Base-by-base conservation (phyloP, 2,888 invertebrate species). In the Arenicola marina region DNA sequence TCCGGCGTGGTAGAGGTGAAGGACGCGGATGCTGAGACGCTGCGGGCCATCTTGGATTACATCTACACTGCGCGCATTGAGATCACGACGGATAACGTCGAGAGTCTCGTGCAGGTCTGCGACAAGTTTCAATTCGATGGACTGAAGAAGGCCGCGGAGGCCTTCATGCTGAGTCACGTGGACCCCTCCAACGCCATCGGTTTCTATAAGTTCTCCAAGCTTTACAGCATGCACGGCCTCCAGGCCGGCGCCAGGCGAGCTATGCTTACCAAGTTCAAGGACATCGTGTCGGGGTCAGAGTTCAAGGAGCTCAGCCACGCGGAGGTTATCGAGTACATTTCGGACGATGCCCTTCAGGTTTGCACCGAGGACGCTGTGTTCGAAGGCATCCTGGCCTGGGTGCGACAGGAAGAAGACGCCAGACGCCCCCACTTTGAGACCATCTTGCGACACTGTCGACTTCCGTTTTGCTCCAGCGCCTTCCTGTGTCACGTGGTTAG, bases 261-360 rank as follows among this genome's bases (percentile, higher is more conserved):
- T 7, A 66, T 68, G 68, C 54, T 66, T 55, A 38, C 32, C 2
- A 34, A 59, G 32, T 68, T 68, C 55, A 34, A 34, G n/a, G 64
- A 59, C 29, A 59, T 66, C n/a, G 64, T 65, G 0, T 32, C 4
- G 4, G 56, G 53, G 21, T 15, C n/a, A 4, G 67, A 67, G 33
- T 65, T 65, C 48, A 15, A 26, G 11, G 56, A 62, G 26, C 21
- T 68, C 24, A 46, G 61, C 2, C 24, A 34, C 21, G 56, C 48
- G 24, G 66, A 68, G 26, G 51, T 68, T 2, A 63, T 63, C 43
- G 66, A 66, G 48, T 66, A 63, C 46, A 56, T 68, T 15, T 56
- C 58, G 15, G 65, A 65, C 24, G 63, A 63, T 51, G 43, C 11
- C 18, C 59, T 68, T 1, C 11, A 51, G 26, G 63, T 68, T 3